phyloP scores from a whole-genome alignment of 2,888 invertebrate genomes.

The Lacanobia oleracea region DNA sequence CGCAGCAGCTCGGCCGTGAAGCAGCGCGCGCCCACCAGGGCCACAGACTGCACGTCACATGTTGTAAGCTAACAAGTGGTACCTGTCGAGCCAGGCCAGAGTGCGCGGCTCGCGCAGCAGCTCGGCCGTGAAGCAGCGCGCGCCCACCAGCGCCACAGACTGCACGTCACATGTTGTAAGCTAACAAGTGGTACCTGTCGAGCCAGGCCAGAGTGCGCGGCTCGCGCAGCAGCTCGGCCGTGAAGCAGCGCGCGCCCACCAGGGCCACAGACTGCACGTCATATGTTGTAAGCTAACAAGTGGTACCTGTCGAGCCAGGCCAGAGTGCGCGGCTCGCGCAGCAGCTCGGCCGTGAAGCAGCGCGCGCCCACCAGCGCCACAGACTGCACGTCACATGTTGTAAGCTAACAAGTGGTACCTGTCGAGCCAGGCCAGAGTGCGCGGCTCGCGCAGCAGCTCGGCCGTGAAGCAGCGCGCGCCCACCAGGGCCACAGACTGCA shows the following conservation, averaged over 20 bases:
- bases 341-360: slow-evolving; percentile 93
- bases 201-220: slow-evolving; percentile 87
- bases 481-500: slow-evolving; percentile 97
- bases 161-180: slow-evolving; percentile 98
- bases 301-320: slow-evolving; percentile 57
- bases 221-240: slow-evolving; percentile 92
- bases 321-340: slow-evolving; percentile 91
- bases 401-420: slow-evolving; percentile 88
- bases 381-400: slow-evolving; percentile 99
- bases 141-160: slow-evolving; percentile 95
- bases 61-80: slow-evolving; percentile 90
- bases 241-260: slow-evolving; percentile 95
- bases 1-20: slow-evolving; percentile 93
- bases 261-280: slow-evolving; percentile 98
- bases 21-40: slow-evolving; percentile 95
- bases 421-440: slow-evolving; percentile 82
- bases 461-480: slow-evolving; percentile 94
- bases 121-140: slow-evolving; percentile 94
- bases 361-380: slow-evolving; percentile 95
- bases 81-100: slow-evolving; percentile 67
- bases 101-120: slow-evolving; percentile 92
- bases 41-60: slow-evolving; percentile 98
- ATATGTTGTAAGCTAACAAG: slow-evolving; percentile 92
- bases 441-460: slow-evolving; percentile 92
- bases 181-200: slow-evolving; percentile 87